Conservation (phyloP, 2,888 invertebrate genomes). For the Heterodera filipjevi region DNA sequence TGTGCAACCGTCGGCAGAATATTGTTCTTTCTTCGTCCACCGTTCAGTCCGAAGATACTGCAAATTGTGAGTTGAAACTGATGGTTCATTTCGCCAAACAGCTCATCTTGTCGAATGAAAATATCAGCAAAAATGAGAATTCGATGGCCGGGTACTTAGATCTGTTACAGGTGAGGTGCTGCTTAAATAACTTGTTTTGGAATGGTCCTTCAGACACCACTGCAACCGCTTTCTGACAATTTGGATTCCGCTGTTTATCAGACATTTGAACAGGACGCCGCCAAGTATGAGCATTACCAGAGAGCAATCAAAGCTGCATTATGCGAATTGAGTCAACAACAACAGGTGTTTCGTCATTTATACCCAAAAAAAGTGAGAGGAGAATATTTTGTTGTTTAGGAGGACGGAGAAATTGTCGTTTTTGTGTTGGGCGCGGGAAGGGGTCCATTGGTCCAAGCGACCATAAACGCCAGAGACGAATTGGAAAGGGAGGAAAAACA, state of each 20-base stretch:
- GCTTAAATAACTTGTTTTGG: background rate
- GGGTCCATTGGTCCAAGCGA: constrained; percentile 85
- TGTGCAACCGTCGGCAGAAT: background rate
- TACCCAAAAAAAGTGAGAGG: background rate
- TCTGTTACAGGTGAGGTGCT: constrained; percentile 21
- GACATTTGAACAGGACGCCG: constrained; percentile 94
- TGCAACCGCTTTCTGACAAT: constrained; percentile 93
- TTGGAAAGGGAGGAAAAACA: background rate
- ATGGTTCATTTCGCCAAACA: background rate
- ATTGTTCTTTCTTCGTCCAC: constrained; percentile 9
- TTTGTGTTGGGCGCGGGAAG: constrained; percentile 93
- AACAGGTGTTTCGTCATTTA: background rate
- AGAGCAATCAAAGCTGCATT: constrained; percentile 47
- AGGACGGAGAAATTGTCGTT: constrained; percentile 68
- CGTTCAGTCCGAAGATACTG: background rate
- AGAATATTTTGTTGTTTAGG: background rate
- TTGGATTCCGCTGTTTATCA: constrained; percentile 94
- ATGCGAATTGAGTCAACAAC: constrained; percentile 36
- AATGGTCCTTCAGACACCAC: constrained; percentile 66
- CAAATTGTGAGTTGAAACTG: background rate
- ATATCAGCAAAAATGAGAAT: constrained; percentile 8
- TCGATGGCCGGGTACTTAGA: constrained; percentile 17
- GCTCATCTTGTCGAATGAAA: background rate
- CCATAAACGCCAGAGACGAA: constrained; percentile 16
- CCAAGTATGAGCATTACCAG: constrained; percentile 78